Conservation (phyloP, 92 coral and sea anemone species). For the Epizoanthus rinbou region DNA sequence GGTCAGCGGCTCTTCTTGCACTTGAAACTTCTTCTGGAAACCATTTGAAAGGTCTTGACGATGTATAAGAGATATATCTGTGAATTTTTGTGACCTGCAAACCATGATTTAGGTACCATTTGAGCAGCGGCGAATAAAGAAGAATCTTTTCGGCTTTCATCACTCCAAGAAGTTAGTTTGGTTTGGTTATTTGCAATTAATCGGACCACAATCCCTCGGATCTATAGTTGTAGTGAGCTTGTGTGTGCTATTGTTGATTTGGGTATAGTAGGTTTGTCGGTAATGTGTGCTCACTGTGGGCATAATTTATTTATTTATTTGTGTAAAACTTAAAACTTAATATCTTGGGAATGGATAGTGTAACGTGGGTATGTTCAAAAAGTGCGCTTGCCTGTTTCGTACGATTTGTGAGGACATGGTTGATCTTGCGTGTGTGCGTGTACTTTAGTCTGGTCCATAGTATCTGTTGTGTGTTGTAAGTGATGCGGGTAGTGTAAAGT, state of each 20-base stretch:
- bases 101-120: conserved; percentile 11
- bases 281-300: conserved; percentile 21
- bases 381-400: conserved; percentile 17
- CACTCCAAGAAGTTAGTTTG: neutral
- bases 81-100: neutral
- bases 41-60: neutral
- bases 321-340: conserved; percentile 9
- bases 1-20: conserved; percentile 20
- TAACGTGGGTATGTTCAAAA: conserved; percentile 21
- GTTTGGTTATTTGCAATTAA: too few relatives aligned
- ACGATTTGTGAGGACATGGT: conserved; percentile 19
- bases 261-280: conserved; percentile 20
- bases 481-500: conserved; percentile 4
- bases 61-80: neutral
- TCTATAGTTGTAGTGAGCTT: too few relatives aligned
- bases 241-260: too few relatives aligned
- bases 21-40: conserved; percentile 5
- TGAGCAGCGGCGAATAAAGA: neutral
- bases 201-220: too few relatives aligned
- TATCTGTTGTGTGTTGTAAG: conserved; percentile 20
- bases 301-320: conserved; percentile 7
- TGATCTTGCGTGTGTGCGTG: conserved; percentile 19
- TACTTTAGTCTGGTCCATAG: neutral
- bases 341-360: conserved; percentile 19
- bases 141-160: neutral